These are phyloP conservation scores for Thryonomys swinderianus DNA, from an alignment of 2,113 vertebrate species.

Conservation along the genomic window DNA sequence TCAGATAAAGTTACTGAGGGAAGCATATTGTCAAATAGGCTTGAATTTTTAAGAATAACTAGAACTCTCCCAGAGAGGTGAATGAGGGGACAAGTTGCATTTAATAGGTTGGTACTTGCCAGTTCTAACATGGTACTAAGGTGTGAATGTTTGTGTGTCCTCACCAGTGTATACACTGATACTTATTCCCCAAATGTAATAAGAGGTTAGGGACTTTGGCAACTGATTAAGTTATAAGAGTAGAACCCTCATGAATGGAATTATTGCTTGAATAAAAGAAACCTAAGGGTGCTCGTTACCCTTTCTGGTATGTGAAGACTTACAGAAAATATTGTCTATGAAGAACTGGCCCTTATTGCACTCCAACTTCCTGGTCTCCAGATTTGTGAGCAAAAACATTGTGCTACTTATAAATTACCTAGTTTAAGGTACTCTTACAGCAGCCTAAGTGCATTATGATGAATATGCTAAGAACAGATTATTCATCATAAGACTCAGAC, in stretches of 20 bases:
- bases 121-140: not conserved
- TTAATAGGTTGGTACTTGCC: not conserved
- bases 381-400: not conserved
- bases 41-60: not conserved
- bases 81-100: not conserved
- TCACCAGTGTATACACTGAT: not conserved
- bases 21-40: not conserved
- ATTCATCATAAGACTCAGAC: not conserved
- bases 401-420: not conserved
- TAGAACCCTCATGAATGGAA: not conserved
- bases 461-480: not conserved
- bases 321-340: not conserved
- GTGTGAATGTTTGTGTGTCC: not conserved
- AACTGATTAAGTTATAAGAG: not conserved
- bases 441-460: not conserved
- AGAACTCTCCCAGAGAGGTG: not conserved
- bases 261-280: not conserved
- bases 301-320: not conserved
- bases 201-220: not conserved
- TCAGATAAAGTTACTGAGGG: not conserved
- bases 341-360: not conserved
- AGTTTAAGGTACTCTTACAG: not conserved
- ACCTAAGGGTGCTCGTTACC: not conserved
- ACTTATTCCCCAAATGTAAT: not conserved
- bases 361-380: not conserved